Conservation (phyloP, 2,888 invertebrate genomes). For the Penaeus monodon region DNA sequence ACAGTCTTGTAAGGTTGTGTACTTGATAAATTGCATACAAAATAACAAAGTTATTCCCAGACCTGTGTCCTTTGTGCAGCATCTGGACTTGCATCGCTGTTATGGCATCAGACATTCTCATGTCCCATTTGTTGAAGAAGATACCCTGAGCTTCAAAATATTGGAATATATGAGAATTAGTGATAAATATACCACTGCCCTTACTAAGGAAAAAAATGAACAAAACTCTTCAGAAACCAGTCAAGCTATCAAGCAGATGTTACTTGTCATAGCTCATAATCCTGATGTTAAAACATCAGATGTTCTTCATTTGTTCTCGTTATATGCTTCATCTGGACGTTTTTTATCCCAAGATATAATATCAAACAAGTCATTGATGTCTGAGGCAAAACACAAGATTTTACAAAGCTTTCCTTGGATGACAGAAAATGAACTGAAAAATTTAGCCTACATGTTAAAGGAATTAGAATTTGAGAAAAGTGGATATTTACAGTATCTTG, state of each 20-base stretch:
- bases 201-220: neutral
- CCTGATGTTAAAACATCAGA: slow-evolving; percentile 28
- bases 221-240: neutral
- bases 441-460: slow-evolving; percentile 29
- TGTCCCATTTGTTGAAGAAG: slow-evolving; percentile 2
- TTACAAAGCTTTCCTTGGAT: slow-evolving; percentile 6
- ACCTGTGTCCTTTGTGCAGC: too few relatives aligned
- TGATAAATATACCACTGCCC: neutral
- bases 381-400: slow-evolving; percentile 26
- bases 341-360: slow-evolving; percentile 37
- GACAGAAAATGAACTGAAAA: slow-evolving; percentile 32
- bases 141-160: slow-evolving; percentile 5
- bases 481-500: slow-evolving; percentile 29
- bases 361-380: slow-evolving; percentile 33
- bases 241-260: slow-evolving; percentile 24
- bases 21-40: too few relatives aligned
- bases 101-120: neutral
- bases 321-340: slow-evolving; percentile 17
- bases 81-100: neutral
- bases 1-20: too few relatives aligned
- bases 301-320: slow-evolving; percentile 34
- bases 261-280: slow-evolving; percentile 42
- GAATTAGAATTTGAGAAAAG: slow-evolving; percentile 31
- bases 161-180: neutral
- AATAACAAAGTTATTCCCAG: too few relatives aligned